Evolutionary conservation across 2,113 vertebrate genomes (phyloP), one percentile per base, ranked within the genome.

Genomic region (Eonycteris spelaea): DNA sequence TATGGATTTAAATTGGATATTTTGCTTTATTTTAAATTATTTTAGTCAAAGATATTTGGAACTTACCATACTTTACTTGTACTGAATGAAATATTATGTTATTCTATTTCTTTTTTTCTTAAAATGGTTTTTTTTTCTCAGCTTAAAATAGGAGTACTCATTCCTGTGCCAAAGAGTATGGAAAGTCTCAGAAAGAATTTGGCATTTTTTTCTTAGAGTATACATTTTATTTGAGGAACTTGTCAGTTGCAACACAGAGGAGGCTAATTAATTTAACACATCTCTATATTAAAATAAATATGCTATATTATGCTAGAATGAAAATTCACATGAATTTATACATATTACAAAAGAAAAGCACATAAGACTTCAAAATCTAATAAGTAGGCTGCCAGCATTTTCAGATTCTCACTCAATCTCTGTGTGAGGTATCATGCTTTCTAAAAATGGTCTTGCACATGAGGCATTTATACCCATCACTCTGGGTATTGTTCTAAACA

Each of bases 221-320:
- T 77, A 73, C 65, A 85, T 73, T 90, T 96, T 92, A 77, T 40
- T 93, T 87, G 61, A 91, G 74, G 45, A 96, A 95, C 6, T 87
- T 84, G n/a, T 96, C 55, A 28, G 6, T 71, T 95, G 45, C 21
- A 82, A 90, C 97, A 92, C 33, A 63, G 55, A 30, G 26, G 55
- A 61, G 8, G 38, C 67, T 82, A 79, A 90, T 53, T 96, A 90
- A 87, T 93, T 75, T 87, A 92, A 88, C 40, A 87, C 71, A 77
- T 77, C 92, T 86, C 68, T 92, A 35, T 92, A 61, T 90, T 85
- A 97, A 94, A 94, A 90, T 88, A 94, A 61, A 83, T 80, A 55
- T 78, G 33, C 38, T 77, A 45, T 80, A 68, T 79, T 86, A 67
- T 80, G 65, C 71, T 84, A 87, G 45, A 92, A 87, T 79, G 30